A percentile compares a stretch with the other conserved stretches of the same genome.
phyloP scores from a whole-genome alignment of 1,140 invertebrate genomes.

The Acyrthosiphon pisum region DNA sequence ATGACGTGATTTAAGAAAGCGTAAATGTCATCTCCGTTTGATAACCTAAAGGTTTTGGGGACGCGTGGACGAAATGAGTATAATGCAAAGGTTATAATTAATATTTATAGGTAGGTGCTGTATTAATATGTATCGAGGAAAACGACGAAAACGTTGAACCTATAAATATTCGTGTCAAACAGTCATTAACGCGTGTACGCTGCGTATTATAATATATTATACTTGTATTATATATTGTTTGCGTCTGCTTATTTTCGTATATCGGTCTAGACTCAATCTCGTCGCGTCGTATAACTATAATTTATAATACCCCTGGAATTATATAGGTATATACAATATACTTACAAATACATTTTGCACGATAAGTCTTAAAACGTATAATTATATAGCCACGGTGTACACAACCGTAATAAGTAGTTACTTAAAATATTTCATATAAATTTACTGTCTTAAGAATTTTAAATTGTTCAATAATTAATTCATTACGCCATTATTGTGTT shows the following conservation, averaged over 20 bases:
- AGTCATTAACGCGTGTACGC: not conserved
- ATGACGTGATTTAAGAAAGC: no score
- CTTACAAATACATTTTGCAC: not conserved
- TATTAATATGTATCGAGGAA: not conserved
- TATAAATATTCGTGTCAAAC: constrained; percentile 28
- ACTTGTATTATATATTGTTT: not conserved
- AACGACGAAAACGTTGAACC: not conserved
- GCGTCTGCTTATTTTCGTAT: not conserved
- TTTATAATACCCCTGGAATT: not conserved
- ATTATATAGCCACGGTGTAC: not conserved
- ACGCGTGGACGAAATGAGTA: not conserved
- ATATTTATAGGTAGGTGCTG: not conserved
- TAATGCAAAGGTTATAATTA: not conserved
- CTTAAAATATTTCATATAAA: not conserved
- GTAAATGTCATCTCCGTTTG: not conserved
- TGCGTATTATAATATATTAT: constrained; percentile 8
- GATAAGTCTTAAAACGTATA: constrained; percentile 5
- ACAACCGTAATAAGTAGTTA: not conserved
- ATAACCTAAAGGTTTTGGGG: not conserved
- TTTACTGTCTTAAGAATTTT: not conserved
- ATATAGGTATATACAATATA: not conserved
- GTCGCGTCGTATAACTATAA: constrained; percentile 14
- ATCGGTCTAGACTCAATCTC: not conserved
- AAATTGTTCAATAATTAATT: not conserved
- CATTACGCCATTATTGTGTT: not conserved